Evolutionary conservation across 2,113 vertebrate genomes (phyloP).

Genomic region (Galbula dea): DNA sequence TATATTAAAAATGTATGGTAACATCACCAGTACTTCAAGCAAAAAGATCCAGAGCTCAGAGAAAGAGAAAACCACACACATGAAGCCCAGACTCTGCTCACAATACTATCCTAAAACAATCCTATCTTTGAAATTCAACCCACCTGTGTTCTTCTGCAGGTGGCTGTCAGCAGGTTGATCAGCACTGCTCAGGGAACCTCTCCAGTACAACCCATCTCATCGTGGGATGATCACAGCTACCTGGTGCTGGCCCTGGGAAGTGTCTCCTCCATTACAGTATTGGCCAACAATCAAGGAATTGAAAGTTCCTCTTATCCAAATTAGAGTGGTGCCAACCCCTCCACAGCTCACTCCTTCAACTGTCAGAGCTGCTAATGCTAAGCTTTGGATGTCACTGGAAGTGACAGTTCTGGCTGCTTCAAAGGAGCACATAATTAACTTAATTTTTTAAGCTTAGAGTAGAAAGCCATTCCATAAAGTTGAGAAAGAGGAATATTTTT

Average conservation of each 20-base stretch:
- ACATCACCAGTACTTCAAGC: background rate
- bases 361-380: constrained; percentile 27
- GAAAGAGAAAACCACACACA: background rate
- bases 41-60: fast-evolving
- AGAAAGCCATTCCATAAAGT: background rate
- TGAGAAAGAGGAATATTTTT: background rate
- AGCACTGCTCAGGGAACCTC: background rate
- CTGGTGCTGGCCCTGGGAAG: background rate
- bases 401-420: constrained; percentile 31
- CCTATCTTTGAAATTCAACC: background rate
- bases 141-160: background rate
- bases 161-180: background rate
- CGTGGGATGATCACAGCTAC: background rate
- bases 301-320: constrained; percentile 50
- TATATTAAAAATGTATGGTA: background rate
- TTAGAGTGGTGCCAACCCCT: background rate
- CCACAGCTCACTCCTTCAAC: background rate
- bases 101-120: fast-evolving
- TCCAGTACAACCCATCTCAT: background rate
- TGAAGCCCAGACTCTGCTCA: background rate
- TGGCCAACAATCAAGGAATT: constrained; percentile 37
- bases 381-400: background rate
- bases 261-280: background rate
- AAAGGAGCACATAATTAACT: constrained; percentile 17
- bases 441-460: background rate